Evolutionary conservation across 2,888 invertebrate genomes (phyloP).

Genomic region (Chaitophorus viminalis): DNA sequence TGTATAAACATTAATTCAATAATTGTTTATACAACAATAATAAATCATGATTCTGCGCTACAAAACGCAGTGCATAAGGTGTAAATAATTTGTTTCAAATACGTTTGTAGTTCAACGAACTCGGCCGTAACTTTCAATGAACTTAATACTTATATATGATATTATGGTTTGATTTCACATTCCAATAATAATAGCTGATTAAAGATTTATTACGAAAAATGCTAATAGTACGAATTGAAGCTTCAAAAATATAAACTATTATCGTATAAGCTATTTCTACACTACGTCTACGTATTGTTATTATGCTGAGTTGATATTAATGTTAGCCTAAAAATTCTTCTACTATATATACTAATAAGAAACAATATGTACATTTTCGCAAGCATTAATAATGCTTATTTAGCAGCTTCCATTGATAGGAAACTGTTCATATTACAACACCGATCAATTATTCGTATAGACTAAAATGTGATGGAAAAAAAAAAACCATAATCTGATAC

Average conservation of each 20-base stretch:
- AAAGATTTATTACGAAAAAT: neutral
- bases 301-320: neutral
- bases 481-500: neutral
- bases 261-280: neutral
- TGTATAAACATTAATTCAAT: too few species aligned
- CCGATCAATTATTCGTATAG: constrained; percentile 9
- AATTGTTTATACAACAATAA: neutral
- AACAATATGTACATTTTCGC: neutral
- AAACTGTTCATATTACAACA: constrained; percentile 45
- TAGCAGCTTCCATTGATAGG: constrained; percentile 29
- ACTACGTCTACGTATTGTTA: neutral
- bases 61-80: neutral
- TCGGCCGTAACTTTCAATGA: neutral
- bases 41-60: neutral
- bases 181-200: constrained; percentile 7
- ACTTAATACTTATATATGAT: neutral
- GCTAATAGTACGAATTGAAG: neutral
- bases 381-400: constrained; percentile 30
- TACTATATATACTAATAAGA: constrained; percentile 8
- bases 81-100: neutral
- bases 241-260: neutral
- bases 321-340: neutral
- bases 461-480: neutral
- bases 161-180: neutral
- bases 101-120: constrained; percentile 4